These are phyloP conservation scores for Erpornis zantholeuca DNA, from an alignment of 2,113 vertebrate genomes.

Conservation along the genomic window DNA sequence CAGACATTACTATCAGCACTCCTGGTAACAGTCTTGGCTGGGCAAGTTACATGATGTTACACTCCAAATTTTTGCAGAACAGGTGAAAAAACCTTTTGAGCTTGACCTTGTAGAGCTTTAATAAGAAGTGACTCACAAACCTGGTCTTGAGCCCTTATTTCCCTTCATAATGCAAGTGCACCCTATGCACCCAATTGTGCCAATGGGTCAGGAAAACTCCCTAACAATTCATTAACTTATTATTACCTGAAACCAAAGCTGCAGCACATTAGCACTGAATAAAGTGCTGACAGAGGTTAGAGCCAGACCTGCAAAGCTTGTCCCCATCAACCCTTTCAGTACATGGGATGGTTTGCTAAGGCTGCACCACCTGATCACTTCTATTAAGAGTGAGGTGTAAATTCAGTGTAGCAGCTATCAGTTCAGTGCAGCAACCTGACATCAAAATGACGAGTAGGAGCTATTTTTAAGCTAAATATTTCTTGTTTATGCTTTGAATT, in stretches of 20 bases:
- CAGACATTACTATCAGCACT: background rate
- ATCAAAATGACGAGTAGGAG: background rate
- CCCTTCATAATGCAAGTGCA: background rate
- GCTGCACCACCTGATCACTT: background rate
- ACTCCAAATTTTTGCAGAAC: background rate
- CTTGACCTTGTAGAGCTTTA: background rate
- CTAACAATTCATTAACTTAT: background rate
- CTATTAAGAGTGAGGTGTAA: background rate
- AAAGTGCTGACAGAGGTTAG: background rate
- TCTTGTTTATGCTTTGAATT: background rate
- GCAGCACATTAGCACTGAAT: background rate
- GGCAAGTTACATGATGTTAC: background rate
- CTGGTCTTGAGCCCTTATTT: background rate
- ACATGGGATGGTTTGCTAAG: background rate
- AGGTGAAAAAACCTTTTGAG: background rate
- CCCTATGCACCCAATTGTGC: background rate
- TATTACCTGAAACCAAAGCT: background rate
- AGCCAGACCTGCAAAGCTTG: background rate
- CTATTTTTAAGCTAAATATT: background rate
- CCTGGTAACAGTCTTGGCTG: background rate
- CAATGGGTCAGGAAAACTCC: background rate
- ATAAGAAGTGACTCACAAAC: background rate
- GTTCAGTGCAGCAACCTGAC: background rate
- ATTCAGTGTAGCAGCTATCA: background rate
- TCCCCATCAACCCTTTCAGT: background rate